A percentile compares a stretch with the other conserved stretches of the same genome.
Conservation (phyloP, 2,797 vertebrate species). For the Iguana delicatissima region DNA sequence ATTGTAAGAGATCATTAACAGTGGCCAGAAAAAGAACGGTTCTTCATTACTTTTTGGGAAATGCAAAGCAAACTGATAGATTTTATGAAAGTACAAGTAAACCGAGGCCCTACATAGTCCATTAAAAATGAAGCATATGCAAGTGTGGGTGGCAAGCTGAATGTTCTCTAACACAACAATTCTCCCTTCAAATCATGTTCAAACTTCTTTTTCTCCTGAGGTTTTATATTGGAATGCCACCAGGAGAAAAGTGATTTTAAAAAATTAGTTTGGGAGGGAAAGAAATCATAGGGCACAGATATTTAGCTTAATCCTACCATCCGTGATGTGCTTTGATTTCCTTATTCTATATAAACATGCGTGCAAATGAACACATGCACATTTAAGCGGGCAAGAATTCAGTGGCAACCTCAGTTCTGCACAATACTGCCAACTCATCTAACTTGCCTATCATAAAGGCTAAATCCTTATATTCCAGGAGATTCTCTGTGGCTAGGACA, state of each 20-base stretch:
- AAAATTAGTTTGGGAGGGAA: not conserved
- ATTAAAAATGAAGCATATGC: not conserved
- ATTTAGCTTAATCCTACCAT: not conserved
- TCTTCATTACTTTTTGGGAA: not conserved
- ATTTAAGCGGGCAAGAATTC: not conserved
- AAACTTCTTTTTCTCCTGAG: not conserved
- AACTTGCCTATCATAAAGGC: not conserved
- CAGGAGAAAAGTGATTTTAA: not conserved
- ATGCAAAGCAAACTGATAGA: not conserved
- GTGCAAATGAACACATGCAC: not conserved
- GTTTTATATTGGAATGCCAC: not conserved
- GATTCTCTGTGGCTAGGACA: not conserved
- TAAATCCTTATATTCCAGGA: not conserved
- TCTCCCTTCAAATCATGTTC: not conserved
- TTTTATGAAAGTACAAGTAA: not conserved
- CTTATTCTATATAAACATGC: not conserved
- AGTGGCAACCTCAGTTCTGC: not conserved
- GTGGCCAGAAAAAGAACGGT: too few relatives aligned
- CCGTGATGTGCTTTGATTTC: not conserved
- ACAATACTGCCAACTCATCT: not conserved
- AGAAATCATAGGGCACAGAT: not conserved
- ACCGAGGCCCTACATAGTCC: not conserved
- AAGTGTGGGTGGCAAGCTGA: not conserved
- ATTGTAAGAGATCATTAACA: too few relatives aligned
- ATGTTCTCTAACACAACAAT: not conserved